Evolutionary conservation across 1,140 invertebrate genomes (phyloP).

Genomic region (Drosophila murphyi): DNA sequence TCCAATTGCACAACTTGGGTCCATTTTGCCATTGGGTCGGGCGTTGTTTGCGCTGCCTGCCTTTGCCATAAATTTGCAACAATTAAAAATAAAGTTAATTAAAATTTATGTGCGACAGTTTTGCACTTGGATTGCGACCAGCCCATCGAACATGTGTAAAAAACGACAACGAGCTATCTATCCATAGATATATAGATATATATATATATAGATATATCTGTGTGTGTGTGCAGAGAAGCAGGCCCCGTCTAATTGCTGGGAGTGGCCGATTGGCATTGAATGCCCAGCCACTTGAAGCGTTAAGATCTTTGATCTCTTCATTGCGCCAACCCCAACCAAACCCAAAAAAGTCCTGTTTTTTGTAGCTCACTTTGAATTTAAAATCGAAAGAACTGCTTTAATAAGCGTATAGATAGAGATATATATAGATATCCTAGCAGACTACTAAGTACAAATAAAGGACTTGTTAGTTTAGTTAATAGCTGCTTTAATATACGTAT

Average conservation of each 20-base stretch:
- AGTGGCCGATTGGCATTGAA: slow-evolving; percentile 57
- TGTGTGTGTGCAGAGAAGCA: not conserved
- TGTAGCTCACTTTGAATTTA: too few species aligned
- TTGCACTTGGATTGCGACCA: slow-evolving; percentile 52
- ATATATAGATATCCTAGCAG: too few species aligned
- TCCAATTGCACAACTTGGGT: not conserved
- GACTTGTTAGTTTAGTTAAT: too few species aligned
- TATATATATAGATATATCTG: not conserved
- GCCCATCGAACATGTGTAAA: slow-evolving; percentile 42
- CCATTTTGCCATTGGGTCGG: not conserved
- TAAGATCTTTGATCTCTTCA: slow-evolving; percentile 53
- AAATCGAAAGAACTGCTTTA: too few species aligned
- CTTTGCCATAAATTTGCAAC: slow-evolving; percentile 78
- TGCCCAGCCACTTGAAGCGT: slow-evolving; percentile 44
- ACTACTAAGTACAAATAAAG: too few species aligned
- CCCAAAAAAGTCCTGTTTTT: too few species aligned
- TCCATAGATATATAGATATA: not conserved
- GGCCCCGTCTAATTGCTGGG: slow-evolving; percentile 76
- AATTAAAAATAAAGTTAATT: slow-evolving; percentile 84
- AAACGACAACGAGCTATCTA: slow-evolving; percentile 17
- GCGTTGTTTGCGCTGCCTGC: slow-evolving; percentile 45
- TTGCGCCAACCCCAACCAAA: slow-evolving; percentile 10
- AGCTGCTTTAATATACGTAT: too few species aligned
- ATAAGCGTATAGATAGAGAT: too few species aligned
- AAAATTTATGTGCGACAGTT: slow-evolving; percentile 84